A percentile compares a stretch with the other conserved stretches of the same genome.
Evolutionary conservation across 1,140 invertebrate species (phyloP).

Genomic region (Alviniconcha marisindica): DNA sequence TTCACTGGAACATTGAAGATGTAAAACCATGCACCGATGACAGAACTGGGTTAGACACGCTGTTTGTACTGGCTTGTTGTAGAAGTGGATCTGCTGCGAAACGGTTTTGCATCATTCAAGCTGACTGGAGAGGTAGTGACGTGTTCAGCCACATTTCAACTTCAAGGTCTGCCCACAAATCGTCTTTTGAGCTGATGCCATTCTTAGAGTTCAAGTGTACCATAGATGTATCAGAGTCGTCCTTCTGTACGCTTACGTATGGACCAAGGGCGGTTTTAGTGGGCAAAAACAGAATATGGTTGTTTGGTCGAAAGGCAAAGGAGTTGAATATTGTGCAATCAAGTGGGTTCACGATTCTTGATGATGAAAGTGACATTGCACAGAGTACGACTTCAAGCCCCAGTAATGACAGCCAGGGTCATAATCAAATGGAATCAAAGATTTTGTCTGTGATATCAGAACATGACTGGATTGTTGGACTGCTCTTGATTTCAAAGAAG

Average conservation of each 20-base stretch:
- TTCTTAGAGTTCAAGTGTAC: not conserved
- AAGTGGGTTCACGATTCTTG: not conserved
- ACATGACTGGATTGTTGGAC: slow-evolving; percentile 10
- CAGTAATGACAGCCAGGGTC: no score
- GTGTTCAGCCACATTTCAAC: not conserved
- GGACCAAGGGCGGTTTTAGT: slow-evolving; percentile 5
- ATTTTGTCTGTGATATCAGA: not conserved
- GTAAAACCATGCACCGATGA: not conserved
- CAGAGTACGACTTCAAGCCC: no score
- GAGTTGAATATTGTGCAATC: not conserved
- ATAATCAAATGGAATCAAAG: not conserved
- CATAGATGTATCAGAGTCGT: not conserved
- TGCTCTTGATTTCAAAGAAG: not conserved
- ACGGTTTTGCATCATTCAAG: not conserved
- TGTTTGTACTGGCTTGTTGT: not conserved
- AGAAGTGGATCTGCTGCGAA: not conserved
- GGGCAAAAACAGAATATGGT: not conserved
- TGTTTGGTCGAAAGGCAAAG: not conserved
- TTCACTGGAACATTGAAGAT: not conserved
- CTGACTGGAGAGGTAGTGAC: not conserved
- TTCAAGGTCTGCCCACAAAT: not conserved
- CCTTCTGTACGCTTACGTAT: not conserved
- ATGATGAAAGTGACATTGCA: not conserved
- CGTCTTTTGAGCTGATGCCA: not conserved
- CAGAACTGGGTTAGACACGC: not conserved